These are phyloP conservation scores for Austrofundulus limnaeus DNA, from an alignment of 2,113 vertebrate genomes.

Conservation along the genomic window DNA sequence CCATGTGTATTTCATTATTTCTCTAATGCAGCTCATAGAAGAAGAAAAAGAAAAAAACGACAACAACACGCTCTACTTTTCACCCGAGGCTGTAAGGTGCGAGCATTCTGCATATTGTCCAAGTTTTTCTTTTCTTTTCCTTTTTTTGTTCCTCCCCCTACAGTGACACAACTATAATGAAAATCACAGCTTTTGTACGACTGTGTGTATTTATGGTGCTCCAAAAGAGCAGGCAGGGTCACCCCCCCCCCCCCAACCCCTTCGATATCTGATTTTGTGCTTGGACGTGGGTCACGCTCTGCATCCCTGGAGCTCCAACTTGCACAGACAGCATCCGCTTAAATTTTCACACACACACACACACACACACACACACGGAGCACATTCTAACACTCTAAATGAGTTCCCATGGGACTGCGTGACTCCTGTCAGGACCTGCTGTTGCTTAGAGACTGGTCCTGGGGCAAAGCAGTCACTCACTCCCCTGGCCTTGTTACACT, in stretches of 20 bases:
- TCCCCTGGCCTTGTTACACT: slow-evolving; percentile 64
- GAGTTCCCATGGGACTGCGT: slow-evolving; percentile 70
- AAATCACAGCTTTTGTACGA: slow-evolving; percentile 14
- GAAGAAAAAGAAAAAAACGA: no score
- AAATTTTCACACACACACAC: slow-evolving; percentile 23
- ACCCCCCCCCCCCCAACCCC: slow-evolving; percentile 13
- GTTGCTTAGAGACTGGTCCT: slow-evolving; percentile 76
- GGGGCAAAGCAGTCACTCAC: slow-evolving; percentile 61
- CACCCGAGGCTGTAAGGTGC: slow-evolving; percentile 36
- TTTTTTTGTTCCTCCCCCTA: neutral
- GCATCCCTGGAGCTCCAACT: slow-evolving; percentile 49
- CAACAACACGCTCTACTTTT: slow-evolving; percentile 10
- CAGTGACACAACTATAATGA: slow-evolving; percentile 53
- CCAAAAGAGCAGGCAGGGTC: slow-evolving; percentile 45
- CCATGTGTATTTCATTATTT: slow-evolving; percentile 15
- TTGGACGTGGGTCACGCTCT: slow-evolving; percentile 46
- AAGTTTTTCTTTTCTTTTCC: slow-evolving; percentile 35
- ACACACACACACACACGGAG: slow-evolving; percentile 21
- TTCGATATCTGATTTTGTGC: slow-evolving; percentile 39
- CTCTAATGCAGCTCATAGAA: slow-evolving; percentile 15
- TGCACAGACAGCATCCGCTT: slow-evolving; percentile 50
- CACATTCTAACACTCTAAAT: slow-evolving; percentile 72
- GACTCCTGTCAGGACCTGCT: slow-evolving; percentile 72
- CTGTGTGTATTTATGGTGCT: slow-evolving; percentile 9
- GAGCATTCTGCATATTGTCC: slow-evolving; percentile 39